phyloP scores from a whole-genome alignment of 2,888 invertebrate genomes.

The Brachycybe producta region DNA sequence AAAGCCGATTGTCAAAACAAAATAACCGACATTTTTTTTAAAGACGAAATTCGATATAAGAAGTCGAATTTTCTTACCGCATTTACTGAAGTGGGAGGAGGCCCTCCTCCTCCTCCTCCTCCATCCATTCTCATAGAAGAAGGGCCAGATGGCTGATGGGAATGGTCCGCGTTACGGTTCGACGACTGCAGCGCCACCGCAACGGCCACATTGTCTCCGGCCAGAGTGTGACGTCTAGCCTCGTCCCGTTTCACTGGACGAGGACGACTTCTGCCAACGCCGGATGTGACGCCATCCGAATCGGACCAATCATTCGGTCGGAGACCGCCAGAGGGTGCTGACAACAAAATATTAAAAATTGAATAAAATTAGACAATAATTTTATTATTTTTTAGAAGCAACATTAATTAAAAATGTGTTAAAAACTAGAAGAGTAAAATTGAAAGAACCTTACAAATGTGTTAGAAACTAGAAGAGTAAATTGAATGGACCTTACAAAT shows the following conservation, averaged over 20 bases:
- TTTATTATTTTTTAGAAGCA: not conserved
- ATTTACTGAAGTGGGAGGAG: too few species aligned
- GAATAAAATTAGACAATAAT: not conserved
- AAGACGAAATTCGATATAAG: too few species aligned
- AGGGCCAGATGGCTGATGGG: not conserved
- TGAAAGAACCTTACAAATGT: too few species aligned
- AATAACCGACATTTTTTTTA: too few species aligned
- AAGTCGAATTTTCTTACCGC: too few species aligned
- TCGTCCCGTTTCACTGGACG: conserved; percentile 46
- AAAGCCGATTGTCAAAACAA: too few species aligned
- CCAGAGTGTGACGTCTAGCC: conserved; percentile 67
- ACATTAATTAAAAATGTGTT: too few species aligned
- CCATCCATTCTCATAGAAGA: too few species aligned
- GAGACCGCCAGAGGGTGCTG: conserved; percentile 20
- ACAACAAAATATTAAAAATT: not conserved
- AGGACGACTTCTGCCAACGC: conserved; percentile 12
- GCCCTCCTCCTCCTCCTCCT: too few species aligned
- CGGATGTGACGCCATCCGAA: conserved; percentile 15
- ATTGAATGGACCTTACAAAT: too few species aligned
- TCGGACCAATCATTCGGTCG: conserved; percentile 21
- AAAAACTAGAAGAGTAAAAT: too few species aligned
- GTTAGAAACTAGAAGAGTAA: too few species aligned
- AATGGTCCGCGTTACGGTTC: not conserved
- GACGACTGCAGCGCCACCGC: conserved; percentile 2
- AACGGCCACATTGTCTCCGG: conserved; percentile 35